Base-by-base conservation (phyloP, 2,797 vertebrate species). In the Pseudochromis fuscus region DNA sequence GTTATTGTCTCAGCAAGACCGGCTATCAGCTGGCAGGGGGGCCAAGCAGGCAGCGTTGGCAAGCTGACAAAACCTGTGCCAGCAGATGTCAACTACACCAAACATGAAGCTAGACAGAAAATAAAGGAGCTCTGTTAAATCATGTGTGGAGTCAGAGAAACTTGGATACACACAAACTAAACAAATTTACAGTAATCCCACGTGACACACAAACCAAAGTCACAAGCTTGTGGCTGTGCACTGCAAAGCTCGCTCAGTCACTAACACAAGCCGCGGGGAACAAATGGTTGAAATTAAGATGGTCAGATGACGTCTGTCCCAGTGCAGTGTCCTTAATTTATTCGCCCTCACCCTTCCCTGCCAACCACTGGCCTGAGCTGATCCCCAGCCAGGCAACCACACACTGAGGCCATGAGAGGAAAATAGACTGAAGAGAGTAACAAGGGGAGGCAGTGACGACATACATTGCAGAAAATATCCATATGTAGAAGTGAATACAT, bases 311-410 rank as follows among this genome's bases (percentile, higher is more conserved):
- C 5, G 33, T 35, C 38, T 19, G 27, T 66, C 38, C 73, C 37
- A 2, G 60, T 62, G 55, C 35, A 42, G 24, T 4, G 30, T 28
- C 38, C 31, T 31, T 38, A 15, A 72, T 75, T 30, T 75, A 63
- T 67, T 69, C 30, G 35, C 33, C 44, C 40, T 64, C 24, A 27
- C 18, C 30, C 38, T 49, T 27, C 38, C 21, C 9, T 69, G 63
- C 50, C 58, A 76, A 65, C 64, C 60, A 35, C 52, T 55, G 52
- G 51, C 18, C 68, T 38, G 37, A 16, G n/a, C 62, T 78, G 72
- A 57, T 75, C 67, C 24, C n/a, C 35, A n/a, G 67, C 66, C 73
- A 83, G 81, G 80, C 68, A 48, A 78, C 59, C 66, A 69, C 71
- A 69, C 71, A 64, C 53, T 1, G 58, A 75, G 37, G 57, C 74